A percentile compares a stretch with the other conserved stretches of the same genome.
Evolutionary conservation across 2,113 vertebrate species (phyloP).

Genomic region (Tautogolabrus adspersus): DNA sequence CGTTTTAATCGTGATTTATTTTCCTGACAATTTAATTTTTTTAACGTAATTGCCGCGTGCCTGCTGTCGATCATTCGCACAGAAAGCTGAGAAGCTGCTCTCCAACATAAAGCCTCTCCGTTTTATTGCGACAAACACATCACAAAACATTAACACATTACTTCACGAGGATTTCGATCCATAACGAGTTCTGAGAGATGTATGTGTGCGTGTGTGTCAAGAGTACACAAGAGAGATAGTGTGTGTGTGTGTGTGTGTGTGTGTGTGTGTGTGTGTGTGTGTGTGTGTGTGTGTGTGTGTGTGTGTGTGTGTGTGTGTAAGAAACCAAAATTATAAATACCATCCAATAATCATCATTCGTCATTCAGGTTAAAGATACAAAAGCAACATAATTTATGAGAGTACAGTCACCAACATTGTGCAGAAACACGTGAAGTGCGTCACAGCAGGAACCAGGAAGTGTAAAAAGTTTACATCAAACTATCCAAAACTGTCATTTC

Average conservation of each 20-base stretch:
- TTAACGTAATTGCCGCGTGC: slow-evolving; percentile 29
- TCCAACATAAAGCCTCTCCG: slow-evolving; percentile 53
- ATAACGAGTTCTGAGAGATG: slow-evolving; percentile 64
- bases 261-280: slow-evolving; percentile 20
- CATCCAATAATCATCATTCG: slow-evolving; percentile 59
- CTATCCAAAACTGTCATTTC: slow-evolving; percentile 65
- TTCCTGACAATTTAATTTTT: slow-evolving; percentile 26
- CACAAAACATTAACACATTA: slow-evolving; percentile 77
- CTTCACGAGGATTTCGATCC: slow-evolving; percentile 77
- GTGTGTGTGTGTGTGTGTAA: background rate
- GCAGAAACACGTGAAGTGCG: slow-evolving; percentile 72
- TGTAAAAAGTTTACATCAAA: slow-evolving; percentile 71
- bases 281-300: too few species aligned
- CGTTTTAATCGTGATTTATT: slow-evolving; percentile 48
- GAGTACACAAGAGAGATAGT: too few species aligned
- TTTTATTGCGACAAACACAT: slow-evolving; percentile 76
- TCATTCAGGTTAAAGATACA: slow-evolving; percentile 61
- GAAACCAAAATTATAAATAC: slow-evolving; percentile 7
- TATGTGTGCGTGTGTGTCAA: slow-evolving; percentile 11
- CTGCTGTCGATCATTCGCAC: slow-evolving; percentile 60
- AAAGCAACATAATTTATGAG: slow-evolving; percentile 69
- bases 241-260: slow-evolving; percentile 17
- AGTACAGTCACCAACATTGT: slow-evolving; percentile 70
- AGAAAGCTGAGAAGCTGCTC: slow-evolving; percentile 63
- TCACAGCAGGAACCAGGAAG: slow-evolving; percentile 60